Base-by-base conservation (phyloP, 2,888 invertebrate genomes). In the Oxyscelio sp. region DNA sequence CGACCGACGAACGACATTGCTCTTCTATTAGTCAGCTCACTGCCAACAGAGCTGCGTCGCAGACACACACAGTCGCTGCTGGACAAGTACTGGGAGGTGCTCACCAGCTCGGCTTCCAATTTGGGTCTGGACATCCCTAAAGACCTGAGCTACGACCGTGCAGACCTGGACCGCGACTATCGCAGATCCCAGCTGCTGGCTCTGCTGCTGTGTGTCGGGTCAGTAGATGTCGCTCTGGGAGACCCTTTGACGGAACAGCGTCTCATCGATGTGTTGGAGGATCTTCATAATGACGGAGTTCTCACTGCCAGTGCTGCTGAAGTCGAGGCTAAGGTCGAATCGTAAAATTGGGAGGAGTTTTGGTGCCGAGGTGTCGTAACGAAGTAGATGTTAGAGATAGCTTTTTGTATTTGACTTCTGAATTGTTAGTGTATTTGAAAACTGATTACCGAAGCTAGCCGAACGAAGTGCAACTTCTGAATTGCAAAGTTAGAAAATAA, bases 1-100 rank as follows among this genome's bases (percentile, higher is more conserved):
- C 95, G 95, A 89, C 97, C 97, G 19, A 97, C 97, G 92, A 97
- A 97, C 92, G 97, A 97, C 91, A 95, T 97, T 8, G 97, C 97
- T 0, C 94, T 97, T 17, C 94, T 97, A 61, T 95, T 97, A 58
- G 95, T 97, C 5, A 97, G 97, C 82, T 97, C 97, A 0, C 95
- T 97, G 50, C 96, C 97, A 0, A 96, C 97, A 0, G 96, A 96
- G 90, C 93, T 97, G 85, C 95, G 97, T 70, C 95, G 97, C 81
- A 94, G 95, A 22, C 95, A 96, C 78, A 96, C 96, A 0, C 95
- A 95, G 22, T 92, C 95, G 5, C 94, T 97, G 61, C 95, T 97
- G 86, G 97, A 97, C 89, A 95, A 95, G 65, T 97, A 97, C 90
- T 97, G 97, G 95, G 95, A 95, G 15, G 95, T 95, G 34, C 94